Base-by-base conservation (phyloP, 2,113 vertebrate genomes). In the Vombatus ursinus region DNA sequence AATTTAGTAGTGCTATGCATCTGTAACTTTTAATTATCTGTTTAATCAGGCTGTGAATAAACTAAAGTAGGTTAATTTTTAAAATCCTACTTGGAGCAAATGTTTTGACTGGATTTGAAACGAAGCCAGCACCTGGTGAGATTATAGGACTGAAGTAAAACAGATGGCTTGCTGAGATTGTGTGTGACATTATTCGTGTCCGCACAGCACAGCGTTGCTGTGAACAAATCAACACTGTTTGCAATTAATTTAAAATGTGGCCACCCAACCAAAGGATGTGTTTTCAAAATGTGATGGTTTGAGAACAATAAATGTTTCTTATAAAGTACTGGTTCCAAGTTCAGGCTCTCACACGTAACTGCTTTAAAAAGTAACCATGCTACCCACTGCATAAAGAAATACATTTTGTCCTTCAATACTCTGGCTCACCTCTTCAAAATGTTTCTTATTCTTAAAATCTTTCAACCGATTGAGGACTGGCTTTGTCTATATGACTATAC, bases 21-120 rank as follows among this genome's bases (percentile, higher is more conserved):
- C 97, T 98, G 95, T 97, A 98, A 97, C 93, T 98, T 98, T 98
- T 98, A 98, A 98, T 98, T 98, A 98, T 98, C 96, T 98, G 50
- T 98, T 98, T 98, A 98, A 98, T 98, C 97, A 98, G 98, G 50
- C 96, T 97, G 93, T 97, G 97, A 97, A 98, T 97, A 98, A 98
- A 98, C 93, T 96, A 96, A 98, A 98, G 97, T 97, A 97, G 95
- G 97, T 98, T 98, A 98, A 98, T 98, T 98, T 98, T 92, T 96
- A 92, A 97, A 98, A 98, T 97, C 94, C 90, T 98, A 90, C 93
- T 98, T 97, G 94, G 19, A 97, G 3, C 6, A 98, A 98, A 95
- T 97, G 93, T 98, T 98, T 98, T 97, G 92, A 97, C 95, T 97
- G 92, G 49, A 94, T 98, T 94, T 97, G 96, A 98, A 98, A 96